phyloP scores from a whole-genome alignment of 1,140 invertebrate species.

The Zophobas atratus region DNA sequence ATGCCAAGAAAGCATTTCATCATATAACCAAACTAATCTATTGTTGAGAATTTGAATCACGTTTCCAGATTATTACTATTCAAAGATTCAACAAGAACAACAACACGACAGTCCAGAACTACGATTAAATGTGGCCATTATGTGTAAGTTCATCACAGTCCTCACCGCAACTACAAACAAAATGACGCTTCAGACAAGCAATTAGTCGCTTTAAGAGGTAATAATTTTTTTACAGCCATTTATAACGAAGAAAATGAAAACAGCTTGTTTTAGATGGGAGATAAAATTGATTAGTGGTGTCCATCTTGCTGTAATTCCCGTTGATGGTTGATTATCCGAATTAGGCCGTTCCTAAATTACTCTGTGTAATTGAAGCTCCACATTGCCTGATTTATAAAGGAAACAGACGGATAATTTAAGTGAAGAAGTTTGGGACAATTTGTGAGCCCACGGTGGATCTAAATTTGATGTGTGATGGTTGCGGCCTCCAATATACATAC shows the following conservation, averaged over 20 bases:
- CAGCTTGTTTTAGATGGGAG: neutral
- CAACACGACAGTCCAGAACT: no score
- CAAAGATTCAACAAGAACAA: no score
- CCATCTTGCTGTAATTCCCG: neutral
- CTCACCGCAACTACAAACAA: no score
- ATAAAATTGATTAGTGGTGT: slow-evolving; percentile 13
- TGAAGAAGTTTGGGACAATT: slow-evolving; percentile 24
- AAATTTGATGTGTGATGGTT: neutral
- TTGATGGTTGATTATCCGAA: slow-evolving; percentile 30
- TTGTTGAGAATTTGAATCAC: no score
- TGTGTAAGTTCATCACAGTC: no score
- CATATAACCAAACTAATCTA: no score
- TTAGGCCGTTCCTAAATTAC: slow-evolving; percentile 30
- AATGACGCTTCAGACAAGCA: no score
- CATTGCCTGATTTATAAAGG: slow-evolving; percentile 34
- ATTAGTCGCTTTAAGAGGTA: no score
- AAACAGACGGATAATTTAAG: slow-evolving; percentile 21
- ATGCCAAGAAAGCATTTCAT: no score
- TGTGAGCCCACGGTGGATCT: neutral
- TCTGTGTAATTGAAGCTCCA: slow-evolving; percentile 20
- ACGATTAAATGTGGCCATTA: no score
- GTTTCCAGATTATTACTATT: no score
- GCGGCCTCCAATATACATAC: neutral
- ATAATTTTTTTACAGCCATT: no score
- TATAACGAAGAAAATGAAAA: slow-evolving; percentile 2